A percentile compares a stretch with the other conserved stretches of the same genome.
phyloP scores from a whole-genome alignment of 2,888 invertebrate species.

The Melinopterus prodromus region DNA sequence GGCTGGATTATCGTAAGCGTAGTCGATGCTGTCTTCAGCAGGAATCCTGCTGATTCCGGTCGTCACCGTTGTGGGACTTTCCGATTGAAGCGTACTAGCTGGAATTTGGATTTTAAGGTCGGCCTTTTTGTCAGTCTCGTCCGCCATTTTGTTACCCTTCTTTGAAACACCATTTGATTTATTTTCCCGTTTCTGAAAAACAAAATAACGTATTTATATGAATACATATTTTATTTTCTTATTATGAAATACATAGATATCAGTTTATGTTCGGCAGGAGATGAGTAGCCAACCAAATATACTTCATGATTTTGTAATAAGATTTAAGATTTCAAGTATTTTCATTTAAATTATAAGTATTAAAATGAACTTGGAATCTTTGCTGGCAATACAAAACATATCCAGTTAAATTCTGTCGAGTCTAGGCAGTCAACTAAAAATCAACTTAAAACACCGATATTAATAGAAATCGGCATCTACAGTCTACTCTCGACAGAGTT shows the following conservation, averaged over 20 bases:
- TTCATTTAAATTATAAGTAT: no score
- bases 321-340: no score
- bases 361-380: no score
- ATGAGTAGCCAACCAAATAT: not conserved
- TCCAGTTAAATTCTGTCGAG: no score
- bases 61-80: slow-evolving; percentile 67
- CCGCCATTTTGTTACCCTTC: slow-evolving; percentile 33
- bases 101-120: slow-evolving; percentile 47
- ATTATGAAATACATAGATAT: not conserved
- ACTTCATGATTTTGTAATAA: no score
- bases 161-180: slow-evolving; percentile 40
- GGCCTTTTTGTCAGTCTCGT: slow-evolving; percentile 37
- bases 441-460: no score
- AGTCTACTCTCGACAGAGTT: no score
- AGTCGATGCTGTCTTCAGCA: slow-evolving; percentile 81
- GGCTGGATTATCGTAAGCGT: slow-evolving; percentile 81
- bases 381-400: no score
- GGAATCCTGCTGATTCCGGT: slow-evolving; percentile 76
- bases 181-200: slow-evolving; percentile 43
- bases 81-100: slow-evolving; percentile 46
- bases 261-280: not conserved
- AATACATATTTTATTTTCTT: no score
- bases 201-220: no score
- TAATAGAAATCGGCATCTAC: no score
- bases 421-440: no score